Base-by-base conservation (phyloP, 1,140 invertebrate species). In the Meloidogyne hapla region DNA sequence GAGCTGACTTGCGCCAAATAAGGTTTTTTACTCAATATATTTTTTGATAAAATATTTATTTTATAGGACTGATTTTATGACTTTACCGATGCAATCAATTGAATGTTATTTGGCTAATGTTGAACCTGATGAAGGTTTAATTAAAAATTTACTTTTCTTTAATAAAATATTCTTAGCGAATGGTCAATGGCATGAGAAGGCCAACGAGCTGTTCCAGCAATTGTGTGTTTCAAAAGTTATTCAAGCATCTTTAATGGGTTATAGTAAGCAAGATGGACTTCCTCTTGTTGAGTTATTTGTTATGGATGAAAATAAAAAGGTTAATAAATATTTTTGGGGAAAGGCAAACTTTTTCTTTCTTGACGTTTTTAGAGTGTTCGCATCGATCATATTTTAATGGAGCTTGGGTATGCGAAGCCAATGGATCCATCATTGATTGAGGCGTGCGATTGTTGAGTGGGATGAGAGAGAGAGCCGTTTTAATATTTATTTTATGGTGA, bases 41-140 rank as follows among this genome's bases (percentile, higher is more conserved):
- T 64, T 45, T 72, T 26, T 26, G 33, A 33, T 6, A 33, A 33
- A 33, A 1, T 4, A 1, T 69, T 64, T 13, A 40, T n/a, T 45
- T 23, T 77, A 63, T 48, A 80, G 81, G 40, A 76, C 83, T 45
- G 94, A 98, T 88, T 96, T 95, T 87, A 92, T 96, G 89, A 90
- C 91, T 33, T 89, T 98, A 83, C 95, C 95, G 23, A 97, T 98
- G 90, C 95, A 98, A 91, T 94, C 95, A 64, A 92, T 93, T 48
- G 95, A 98, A 90, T 94, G 94, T 85, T 92, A 92, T 86, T 89
- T 98, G 83, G 93, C 94, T 12, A 92, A 95, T 89, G 90, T 98
- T 74, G 91, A 91, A 88, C 93, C 94, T 64, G 91, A 91, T 89
- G 91, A 88, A 89, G 89, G 26, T 64, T 23, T 42, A 62, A 61